These are phyloP conservation scores for Dromas ardeola DNA, from an alignment of 2,113 vertebrate genomes.

Conservation along the genomic window DNA sequence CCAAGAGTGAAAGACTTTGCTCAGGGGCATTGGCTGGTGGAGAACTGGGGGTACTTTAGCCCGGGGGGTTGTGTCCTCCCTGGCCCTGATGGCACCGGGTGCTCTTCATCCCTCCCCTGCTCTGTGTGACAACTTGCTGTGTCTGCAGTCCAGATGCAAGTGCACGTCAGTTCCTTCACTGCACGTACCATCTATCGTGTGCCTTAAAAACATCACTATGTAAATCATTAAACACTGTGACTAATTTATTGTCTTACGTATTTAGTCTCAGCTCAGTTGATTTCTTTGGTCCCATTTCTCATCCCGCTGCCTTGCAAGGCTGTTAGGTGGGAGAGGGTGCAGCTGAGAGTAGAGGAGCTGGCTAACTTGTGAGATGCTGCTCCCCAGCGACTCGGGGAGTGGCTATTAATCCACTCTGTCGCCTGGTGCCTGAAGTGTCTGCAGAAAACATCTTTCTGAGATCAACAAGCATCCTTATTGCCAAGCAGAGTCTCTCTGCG, in stretches of 20 bases:
- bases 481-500: neutral
- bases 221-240: constrained; percentile 12
- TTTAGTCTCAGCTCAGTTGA: neutral
- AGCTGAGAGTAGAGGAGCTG: neutral
- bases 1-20: neutral
- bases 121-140: neutral
- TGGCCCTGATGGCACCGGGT: neutral
- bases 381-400: neutral
- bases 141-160: neutral
- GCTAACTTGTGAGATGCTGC: neutral
- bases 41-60: neutral
- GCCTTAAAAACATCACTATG: neutral
- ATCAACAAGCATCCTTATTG: neutral
- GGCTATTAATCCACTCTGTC: neutral
- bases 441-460: neutral
- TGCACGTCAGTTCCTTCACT: neutral
- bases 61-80: neutral
- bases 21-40: neutral
- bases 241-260: constrained; percentile 5
- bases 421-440: neutral
- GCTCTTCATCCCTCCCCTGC: neutral
- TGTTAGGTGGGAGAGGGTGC: neutral
- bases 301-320: neutral
- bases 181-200: neutral
- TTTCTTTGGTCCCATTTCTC: neutral